Conservation (phyloP, 2,888 invertebrate genomes). For the Cynaeus angustus region DNA sequence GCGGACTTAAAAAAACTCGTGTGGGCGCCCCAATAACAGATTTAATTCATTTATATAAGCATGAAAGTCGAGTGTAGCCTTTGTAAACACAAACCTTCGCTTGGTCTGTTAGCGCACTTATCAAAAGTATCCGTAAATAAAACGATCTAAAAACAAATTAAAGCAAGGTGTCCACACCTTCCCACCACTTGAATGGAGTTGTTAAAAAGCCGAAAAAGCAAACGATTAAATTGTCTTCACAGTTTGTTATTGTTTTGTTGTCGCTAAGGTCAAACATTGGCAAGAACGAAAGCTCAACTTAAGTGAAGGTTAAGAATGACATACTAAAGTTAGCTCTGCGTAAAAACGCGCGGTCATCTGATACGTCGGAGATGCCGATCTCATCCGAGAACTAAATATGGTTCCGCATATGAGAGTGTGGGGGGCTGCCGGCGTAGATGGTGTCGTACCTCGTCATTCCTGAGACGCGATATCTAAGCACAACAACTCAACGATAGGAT, state of each 20-base stretch:
- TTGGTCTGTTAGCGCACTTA: conserved; percentile 6
- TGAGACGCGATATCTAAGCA: conserved; percentile 33
- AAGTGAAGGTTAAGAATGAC: conserved; percentile 46
- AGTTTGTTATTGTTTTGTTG: conserved; percentile 34
- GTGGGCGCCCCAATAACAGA: conserved; percentile 16
- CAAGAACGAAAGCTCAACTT: conserved; percentile 22
- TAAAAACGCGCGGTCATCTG: conserved; percentile 52
- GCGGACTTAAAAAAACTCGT: conserved; percentile 1
- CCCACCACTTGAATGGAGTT: too few species aligned
- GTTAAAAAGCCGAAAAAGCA: conserved; percentile 1
- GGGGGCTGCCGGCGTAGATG: conserved; percentile 47
- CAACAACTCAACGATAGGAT: neutral
- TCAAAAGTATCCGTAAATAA: conserved; percentile 26
- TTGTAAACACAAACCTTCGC: conserved; percentile 9
- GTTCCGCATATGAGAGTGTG: conserved; percentile 46
- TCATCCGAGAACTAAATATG: conserved; percentile 52
- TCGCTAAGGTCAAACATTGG: conserved; percentile 36
- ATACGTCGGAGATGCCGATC: conserved; percentile 57
- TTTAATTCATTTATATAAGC: conserved; percentile 7
- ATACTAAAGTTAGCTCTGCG: conserved; percentile 44
- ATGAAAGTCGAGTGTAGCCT: conserved; percentile 27
- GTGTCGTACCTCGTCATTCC: conserved; percentile 42
- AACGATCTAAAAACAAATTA: conserved; percentile 33
- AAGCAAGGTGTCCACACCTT: conserved; percentile 20
- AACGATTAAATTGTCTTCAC: neutral